Percentiles rank a stretch among this genome's conserved stretches.
These are phyloP conservation scores for Heliopora coerulea DNA, from an alignment of 92 coral and sea anemone species.

Conservation along the genomic window DNA sequence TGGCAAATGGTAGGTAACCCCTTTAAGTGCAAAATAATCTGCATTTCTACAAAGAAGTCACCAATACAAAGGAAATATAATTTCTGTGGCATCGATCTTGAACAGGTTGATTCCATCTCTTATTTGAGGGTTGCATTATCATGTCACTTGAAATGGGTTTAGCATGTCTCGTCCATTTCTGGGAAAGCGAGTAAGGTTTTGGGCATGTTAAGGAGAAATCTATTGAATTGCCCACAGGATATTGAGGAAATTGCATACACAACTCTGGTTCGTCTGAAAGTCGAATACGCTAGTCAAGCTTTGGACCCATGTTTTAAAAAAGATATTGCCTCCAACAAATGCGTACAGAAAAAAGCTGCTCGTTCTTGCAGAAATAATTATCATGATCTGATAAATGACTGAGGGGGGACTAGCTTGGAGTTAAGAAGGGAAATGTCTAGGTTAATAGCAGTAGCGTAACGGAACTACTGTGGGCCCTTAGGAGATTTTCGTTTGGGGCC, in stretches of 20 bases:
- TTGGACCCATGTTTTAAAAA: constrained; percentile 10
- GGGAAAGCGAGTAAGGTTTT: constrained; percentile 11
- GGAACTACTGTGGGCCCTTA: too few relatives aligned
- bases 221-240: constrained; percentile 23
- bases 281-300: constrained; percentile 10
- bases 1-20: constrained; percentile 36
- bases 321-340: background rate
- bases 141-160: constrained; percentile 11
- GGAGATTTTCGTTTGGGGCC: too few relatives aligned
- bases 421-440: too few relatives aligned
- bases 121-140: constrained; percentile 21
- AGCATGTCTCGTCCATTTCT: constrained; percentile 8
- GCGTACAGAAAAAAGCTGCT: constrained; percentile 3
- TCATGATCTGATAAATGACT: too few relatives aligned
- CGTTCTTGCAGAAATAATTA: background rate
- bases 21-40: constrained; percentile 6
- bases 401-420: too few relatives aligned
- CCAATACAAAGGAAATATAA: background rate
- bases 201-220: constrained; percentile 16
- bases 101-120: constrained; percentile 22
- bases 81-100: background rate
- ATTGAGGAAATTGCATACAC: too few relatives aligned
- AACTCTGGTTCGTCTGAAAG: background rate
- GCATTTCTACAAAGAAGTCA: constrained; percentile 3
- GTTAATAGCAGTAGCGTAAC: too few relatives aligned